Conservation (phyloP, 2,888 invertebrate species). For the Pachycephus smyrnensis region DNA sequence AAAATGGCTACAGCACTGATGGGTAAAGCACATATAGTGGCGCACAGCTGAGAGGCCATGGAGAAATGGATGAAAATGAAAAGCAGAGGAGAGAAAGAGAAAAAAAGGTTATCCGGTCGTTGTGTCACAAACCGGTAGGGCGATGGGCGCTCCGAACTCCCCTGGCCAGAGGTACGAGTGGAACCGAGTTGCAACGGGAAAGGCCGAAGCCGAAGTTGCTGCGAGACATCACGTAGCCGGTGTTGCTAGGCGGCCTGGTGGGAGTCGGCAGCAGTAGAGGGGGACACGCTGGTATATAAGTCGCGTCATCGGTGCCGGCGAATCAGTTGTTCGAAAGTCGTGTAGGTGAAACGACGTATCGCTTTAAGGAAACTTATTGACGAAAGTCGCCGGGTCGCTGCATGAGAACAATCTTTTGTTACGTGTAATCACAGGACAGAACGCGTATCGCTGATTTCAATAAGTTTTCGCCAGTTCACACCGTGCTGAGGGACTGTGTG, state of each 20-base stretch:
- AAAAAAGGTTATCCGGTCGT: conserved; percentile 36
- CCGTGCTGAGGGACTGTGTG: neutral
- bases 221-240: conserved; percentile 62
- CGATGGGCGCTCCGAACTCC: conserved; percentile 27
- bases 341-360: conserved; percentile 9
- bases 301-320: conserved; percentile 57
- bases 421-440: neutral
- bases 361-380: neutral
- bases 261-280: conserved; percentile 30
- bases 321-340: conserved; percentile 52
- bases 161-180: conserved; percentile 11
- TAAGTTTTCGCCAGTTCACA: neutral
- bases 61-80: conserved; percentile 23
- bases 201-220: conserved; percentile 43
- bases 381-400: conserved; percentile 16
- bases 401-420: conserved; percentile 22
- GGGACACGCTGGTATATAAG: conserved; percentile 51
- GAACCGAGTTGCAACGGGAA: conserved; percentile 35
- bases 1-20: neutral
- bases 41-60: conserved; percentile 9
- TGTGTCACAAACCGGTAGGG: conserved; percentile 37
- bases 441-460: neutral
- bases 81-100: conserved; percentile 17
- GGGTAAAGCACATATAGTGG: neutral
- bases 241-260: conserved; percentile 61